A percentile compares a stretch with the other conserved stretches of the same genome.
Conservation (phyloP, 1,140 invertebrate species). For the Nomia melanderi region DNA sequence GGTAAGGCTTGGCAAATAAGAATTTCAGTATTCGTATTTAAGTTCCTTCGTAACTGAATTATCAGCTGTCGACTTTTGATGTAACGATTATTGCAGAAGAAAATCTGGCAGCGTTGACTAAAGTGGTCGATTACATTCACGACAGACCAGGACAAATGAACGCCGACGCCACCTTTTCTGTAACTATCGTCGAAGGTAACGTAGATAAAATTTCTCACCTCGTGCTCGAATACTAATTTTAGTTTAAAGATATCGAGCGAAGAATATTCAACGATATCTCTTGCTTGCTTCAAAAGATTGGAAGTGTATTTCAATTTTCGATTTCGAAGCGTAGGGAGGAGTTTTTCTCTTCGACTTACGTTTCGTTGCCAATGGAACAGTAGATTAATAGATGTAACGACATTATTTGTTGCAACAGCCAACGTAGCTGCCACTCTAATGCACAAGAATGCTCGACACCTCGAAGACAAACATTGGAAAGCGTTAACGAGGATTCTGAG, state of each 20-base stretch:
- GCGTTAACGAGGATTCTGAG: conserved; percentile 21
- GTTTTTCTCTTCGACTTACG: too few species aligned
- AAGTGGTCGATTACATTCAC: conserved; percentile 62
- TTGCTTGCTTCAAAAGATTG: background rate
- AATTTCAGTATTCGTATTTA: too few species aligned
- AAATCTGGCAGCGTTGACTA: conserved; percentile 58
- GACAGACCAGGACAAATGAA: conserved; percentile 70
- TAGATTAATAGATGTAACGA: background rate
- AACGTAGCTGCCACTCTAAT: conserved; percentile 39
- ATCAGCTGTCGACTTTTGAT: too few species aligned
- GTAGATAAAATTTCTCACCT: background rate
- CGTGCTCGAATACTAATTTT: background rate
- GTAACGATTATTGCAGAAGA: conserved; percentile 51
- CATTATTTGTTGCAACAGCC: conserved; percentile 24
- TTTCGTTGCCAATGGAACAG: background rate
- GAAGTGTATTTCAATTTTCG: too few species aligned
- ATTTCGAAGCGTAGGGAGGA: too few species aligned
- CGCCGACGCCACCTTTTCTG: conserved; percentile 66
- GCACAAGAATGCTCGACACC: conserved; percentile 36
- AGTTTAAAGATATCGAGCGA: too few species aligned
- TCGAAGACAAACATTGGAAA: conserved; percentile 6
- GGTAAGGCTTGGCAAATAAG: conserved; percentile 30
- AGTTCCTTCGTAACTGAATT: too few species aligned
- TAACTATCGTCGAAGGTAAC: conserved; percentile 72
- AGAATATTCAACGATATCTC: background rate